Evolutionary conservation across 2,797 vertebrate species (phyloP).

Genomic region (Podarcis lilfordi): DNA sequence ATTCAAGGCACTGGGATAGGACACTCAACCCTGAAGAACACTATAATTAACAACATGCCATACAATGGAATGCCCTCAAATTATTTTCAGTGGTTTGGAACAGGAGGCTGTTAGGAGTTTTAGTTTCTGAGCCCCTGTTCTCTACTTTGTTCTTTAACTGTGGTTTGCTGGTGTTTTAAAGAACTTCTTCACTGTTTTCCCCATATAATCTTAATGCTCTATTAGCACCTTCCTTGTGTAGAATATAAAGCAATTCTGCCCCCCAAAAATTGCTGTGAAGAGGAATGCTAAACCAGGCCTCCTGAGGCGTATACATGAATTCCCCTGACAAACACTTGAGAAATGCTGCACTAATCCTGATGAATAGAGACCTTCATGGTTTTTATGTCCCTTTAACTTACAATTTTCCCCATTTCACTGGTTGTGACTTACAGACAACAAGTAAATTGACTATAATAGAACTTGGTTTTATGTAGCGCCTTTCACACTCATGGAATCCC

Average conservation of each 20-base stretch:
- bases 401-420: constrained; percentile 42
- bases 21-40: not conserved
- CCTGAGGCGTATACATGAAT: constrained; percentile 34
- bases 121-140: not conserved
- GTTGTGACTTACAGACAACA: constrained; percentile 46
- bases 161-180: not conserved
- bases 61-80: not conserved
- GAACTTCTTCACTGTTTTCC: not conserved
- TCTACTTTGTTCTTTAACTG: not conserved
- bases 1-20: not conserved
- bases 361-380: constrained; percentile 36
- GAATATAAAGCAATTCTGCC: constrained; percentile 36
- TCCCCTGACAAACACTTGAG: constrained; percentile 39
- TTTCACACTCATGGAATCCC: constrained; percentile 36
- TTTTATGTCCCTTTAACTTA: constrained; percentile 46
- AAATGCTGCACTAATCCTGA: constrained; percentile 36
- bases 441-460: constrained; percentile 40
- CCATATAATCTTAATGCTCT: constrained; percentile 21
- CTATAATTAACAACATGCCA: not conserved
- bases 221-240: constrained; percentile 19
- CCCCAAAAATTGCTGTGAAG: constrained; percentile 13
- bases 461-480: constrained; percentile 32
- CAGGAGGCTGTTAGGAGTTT: not conserved
- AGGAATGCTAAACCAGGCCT: constrained; percentile 22
- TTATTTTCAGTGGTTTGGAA: constrained; percentile 1